These are phyloP conservation scores for Portunus trituberculatus DNA, from an alignment of 1,140 invertebrate species.

Conservation along the genomic window DNA sequence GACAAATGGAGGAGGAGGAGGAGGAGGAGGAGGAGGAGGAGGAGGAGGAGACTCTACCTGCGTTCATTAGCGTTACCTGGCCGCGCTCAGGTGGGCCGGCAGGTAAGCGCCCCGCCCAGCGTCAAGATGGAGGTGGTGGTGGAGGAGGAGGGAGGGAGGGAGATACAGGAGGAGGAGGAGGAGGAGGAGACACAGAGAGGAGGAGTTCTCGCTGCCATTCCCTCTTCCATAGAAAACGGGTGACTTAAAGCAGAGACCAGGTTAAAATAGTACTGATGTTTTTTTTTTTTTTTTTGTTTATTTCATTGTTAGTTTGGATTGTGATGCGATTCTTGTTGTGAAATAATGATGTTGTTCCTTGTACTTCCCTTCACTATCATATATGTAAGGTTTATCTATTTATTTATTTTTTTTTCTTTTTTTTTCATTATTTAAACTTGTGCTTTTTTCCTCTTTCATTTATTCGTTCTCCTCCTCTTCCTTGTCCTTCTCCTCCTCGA, in stretches of 20 bases:
- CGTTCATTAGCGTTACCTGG: not conserved
- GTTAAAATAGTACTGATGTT: not conserved
- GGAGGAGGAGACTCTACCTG: not conserved
- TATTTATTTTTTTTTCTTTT: not conserved
- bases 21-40: no score
- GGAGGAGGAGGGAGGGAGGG: not conserved
- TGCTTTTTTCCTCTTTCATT: not conserved
- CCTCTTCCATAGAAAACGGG: not conserved
- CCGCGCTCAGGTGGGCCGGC: not conserved
- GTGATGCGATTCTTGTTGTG: no score
- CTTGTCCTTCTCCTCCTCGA: not conserved
- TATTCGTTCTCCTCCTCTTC: not conserved
- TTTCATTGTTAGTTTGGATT: not conserved
- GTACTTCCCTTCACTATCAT: no score
- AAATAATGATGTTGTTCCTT: no score
- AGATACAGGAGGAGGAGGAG: not conserved
- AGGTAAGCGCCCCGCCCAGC: not conserved
- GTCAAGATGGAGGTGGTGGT: not conserved
- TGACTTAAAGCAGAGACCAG: not conserved
- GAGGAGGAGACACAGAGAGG: not conserved
- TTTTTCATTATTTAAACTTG: no score
- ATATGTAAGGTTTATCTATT: no score
- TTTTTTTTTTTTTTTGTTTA: no score
- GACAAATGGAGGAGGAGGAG: not conserved
- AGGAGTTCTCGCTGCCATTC: not conserved